A percentile compares a stretch with the other conserved stretches of the same genome.
Evolutionary conservation across 2,888 invertebrate species (phyloP).

Genomic region (Macrophya annulata): DNA sequence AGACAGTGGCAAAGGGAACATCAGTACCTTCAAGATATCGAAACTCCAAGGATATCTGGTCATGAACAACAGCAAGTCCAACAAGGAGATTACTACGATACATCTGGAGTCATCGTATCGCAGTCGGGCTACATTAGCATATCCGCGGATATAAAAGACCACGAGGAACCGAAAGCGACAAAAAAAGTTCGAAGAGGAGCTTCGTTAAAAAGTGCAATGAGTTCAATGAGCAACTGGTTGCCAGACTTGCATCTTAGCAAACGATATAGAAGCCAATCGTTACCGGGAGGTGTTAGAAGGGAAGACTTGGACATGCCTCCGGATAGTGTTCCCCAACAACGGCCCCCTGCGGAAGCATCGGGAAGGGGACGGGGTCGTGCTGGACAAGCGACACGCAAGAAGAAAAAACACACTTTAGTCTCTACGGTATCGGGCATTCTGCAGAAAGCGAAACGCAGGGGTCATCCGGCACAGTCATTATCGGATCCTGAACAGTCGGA

Average conservation of each 20-base stretch:
- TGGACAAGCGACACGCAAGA: constrained; percentile 80
- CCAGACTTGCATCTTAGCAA: constrained; percentile 91
- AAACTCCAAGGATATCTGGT: constrained; percentile 65
- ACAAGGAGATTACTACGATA: constrained; percentile 80
- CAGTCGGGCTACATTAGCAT: constrained; percentile 91
- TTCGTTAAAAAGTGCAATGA: constrained; percentile 90
- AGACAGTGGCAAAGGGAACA: constrained; percentile 75
- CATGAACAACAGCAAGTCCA: constrained; percentile 66
- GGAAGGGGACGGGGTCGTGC: constrained; percentile 65
- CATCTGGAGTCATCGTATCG: constrained; percentile 86
- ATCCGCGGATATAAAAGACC: constrained; percentile 84
- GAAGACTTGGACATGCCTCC: constrained; percentile 79
- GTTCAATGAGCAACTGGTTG: constrained; percentile 89
- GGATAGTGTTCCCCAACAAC: constrained; percentile 70
- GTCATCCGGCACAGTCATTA: constrained; percentile 83
- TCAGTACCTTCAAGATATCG: constrained; percentile 72
- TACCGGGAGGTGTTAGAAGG: constrained; percentile 87
- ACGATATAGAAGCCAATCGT: constrained; percentile 90
- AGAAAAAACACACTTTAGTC: constrained; percentile 91
- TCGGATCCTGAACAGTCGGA: constrained; percentile 91
- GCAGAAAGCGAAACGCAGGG: constrained; percentile 90
- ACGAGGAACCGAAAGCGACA: constrained; percentile 79
- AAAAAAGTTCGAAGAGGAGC: constrained; percentile 87
- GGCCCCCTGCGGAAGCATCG: constrained; percentile 67
- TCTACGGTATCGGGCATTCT: constrained; percentile 92